Evolutionary conservation across 1,140 invertebrate genomes (phyloP), one percentile per base, ranked within the genome.

Genomic region (Neodiprion fabricii): DNA sequence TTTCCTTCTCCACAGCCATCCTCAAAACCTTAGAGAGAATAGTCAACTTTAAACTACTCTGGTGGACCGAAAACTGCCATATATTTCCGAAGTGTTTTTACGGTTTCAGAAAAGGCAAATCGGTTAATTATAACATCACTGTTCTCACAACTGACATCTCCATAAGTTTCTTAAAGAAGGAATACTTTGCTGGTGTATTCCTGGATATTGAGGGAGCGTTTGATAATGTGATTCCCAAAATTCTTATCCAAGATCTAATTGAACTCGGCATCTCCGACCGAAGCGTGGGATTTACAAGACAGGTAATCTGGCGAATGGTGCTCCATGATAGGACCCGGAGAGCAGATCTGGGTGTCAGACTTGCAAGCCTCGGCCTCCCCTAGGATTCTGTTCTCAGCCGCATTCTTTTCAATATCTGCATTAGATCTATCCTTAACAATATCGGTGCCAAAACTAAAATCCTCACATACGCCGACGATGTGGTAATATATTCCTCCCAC

Each of bases 151-250:
- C 70, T 9, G 70, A 74, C 49, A 74, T 65, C 71, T 11, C 10
- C 17, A 2, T 9, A 12, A n/a, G 14, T 61, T 76, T 76, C 49
- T 21, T 49, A 14, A 76, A 73, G 70, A 48, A 48, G 17, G 68
- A 73, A 53, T 4, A 14, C 4, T 23, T 72, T 8, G 40, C 53
- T 5, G 72, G 68, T 0, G 10, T 74, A 1, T 76, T 76, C 14
- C 21, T 76, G 11, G 72, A 76, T 23, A 70, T 76, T 1, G 72
- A 73, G 66, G 75, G 70, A 4, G 74, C 74, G 8, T 75, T 67
- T 68, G 74, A 75, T 68, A 75, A 75, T 72, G 61, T 75, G 3
- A 47, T 67, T 0, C 28, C 69, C 28, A 23, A 21, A 10, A 48
- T 14, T 12, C 40, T 75, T 7, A 75, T 75, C 17, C 53, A 72